These are phyloP conservation scores for Tenthredo amoena DNA, from an alignment of 2,888 invertebrate genomes.

Conservation along the genomic window DNA sequence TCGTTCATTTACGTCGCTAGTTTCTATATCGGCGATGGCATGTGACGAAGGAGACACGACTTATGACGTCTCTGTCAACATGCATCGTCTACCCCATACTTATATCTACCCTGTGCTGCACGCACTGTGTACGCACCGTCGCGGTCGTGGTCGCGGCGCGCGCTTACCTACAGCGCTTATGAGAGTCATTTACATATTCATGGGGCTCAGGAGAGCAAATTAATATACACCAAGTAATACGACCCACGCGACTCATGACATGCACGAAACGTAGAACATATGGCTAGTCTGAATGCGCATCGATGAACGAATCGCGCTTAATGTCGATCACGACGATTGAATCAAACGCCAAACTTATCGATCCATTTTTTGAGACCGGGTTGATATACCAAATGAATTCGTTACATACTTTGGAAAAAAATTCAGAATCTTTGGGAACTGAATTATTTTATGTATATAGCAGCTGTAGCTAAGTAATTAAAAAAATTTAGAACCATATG, in stretches of 20 bases:
- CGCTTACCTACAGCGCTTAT: conserved; percentile 33
- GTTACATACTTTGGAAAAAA: neutral
- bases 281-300: conserved; percentile 6
- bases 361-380: neutral
- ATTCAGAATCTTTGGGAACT: neutral
- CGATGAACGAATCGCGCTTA: conserved; percentile 23
- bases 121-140: conserved; percentile 37
- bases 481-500: neutral
- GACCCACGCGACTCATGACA: conserved; percentile 54
- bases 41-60: conserved; percentile 45
- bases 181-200: conserved; percentile 62
- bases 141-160: neutral
- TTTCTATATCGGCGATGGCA: conserved; percentile 18
- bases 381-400: neutral
- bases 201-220: conserved; percentile 55
- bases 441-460: neutral
- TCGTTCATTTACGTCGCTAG: conserved; percentile 41
- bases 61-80: conserved; percentile 60
- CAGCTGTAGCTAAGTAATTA: neutral
- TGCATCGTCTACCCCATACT: conserved; percentile 53
- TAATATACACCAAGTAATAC: conserved; percentile 58
- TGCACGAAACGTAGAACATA: neutral
- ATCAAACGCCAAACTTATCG: neutral
- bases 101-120: conserved; percentile 32
- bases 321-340: neutral